Evolutionary conservation across 2,113 vertebrate genomes (phyloP).

Genomic region (Indicator indicator): DNA sequence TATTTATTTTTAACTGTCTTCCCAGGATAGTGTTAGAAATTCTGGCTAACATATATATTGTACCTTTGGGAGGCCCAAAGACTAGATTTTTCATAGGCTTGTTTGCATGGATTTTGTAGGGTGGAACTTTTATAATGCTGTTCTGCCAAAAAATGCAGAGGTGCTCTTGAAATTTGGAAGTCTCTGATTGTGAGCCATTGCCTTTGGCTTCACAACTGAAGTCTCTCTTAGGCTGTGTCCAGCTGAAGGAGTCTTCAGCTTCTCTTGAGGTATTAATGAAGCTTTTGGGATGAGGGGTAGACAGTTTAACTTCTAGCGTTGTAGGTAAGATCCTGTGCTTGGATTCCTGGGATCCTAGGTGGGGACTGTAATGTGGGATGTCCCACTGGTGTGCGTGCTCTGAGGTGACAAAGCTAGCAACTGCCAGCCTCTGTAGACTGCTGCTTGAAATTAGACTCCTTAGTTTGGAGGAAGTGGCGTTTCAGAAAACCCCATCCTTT

Average conservation of each 20-base stretch:
- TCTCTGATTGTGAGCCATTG: not conserved
- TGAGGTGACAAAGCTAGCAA: not conserved
- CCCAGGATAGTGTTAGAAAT: not conserved
- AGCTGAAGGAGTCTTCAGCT: not conserved
- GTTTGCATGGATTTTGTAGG: not conserved
- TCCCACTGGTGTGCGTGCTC: not conserved
- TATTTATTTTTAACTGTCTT: slow-evolving; percentile 14
- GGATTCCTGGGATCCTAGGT: not conserved
- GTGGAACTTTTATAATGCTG: not conserved
- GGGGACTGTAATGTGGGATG: not conserved
- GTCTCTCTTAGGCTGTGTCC: not conserved
- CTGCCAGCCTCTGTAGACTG: fast-evolving
- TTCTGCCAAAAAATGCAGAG: not conserved
- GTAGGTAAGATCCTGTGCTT: not conserved
- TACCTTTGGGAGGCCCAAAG: not conserved
- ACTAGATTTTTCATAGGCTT: not conserved
- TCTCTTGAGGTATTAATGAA: not conserved
- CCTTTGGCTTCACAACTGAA: not conserved
- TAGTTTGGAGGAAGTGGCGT: not conserved
- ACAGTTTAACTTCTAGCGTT: not conserved
- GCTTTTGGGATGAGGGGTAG: not conserved
- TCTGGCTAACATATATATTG: not conserved
- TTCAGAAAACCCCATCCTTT: not conserved
- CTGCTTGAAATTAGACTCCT: not conserved
- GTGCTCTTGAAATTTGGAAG: not conserved